phyloP scores from a whole-genome alignment of 1,140 invertebrate genomes.

The Amphibalanus amphitrite region DNA sequence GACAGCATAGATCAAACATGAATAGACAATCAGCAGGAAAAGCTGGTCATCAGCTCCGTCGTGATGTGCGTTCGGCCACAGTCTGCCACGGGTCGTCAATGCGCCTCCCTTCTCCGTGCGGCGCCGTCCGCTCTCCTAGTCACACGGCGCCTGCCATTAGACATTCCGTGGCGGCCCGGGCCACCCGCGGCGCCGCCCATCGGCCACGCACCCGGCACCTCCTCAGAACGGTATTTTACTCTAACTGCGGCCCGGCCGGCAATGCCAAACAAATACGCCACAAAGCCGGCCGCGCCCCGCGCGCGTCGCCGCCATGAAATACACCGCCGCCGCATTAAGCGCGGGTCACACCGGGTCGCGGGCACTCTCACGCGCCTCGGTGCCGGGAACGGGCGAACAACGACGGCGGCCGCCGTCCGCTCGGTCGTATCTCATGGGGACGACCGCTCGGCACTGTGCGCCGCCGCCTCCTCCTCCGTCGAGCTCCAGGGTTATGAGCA shows the following conservation, averaged over 20 bases:
- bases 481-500: no score
- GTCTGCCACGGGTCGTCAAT: no score
- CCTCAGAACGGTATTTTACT: neutral
- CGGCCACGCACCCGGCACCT: neutral
- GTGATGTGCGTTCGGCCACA: no score
- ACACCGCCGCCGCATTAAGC: neutral
- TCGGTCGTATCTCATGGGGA: no score
- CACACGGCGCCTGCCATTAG: no score
- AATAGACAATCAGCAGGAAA: neutral
- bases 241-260: neutral
- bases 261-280: neutral
- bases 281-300: neutral
- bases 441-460: no score
- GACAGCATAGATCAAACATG: neutral
- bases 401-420: slow-evolving; percentile 19
- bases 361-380: neutral
- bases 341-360: neutral
- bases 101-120: no score
- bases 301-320: neutral
- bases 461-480: no score
- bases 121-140: no score
- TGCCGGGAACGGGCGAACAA: neutral
- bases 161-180: no score
- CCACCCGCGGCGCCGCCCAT: neutral
- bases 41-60: neutral